Conservation (phyloP, 1,140 invertebrate species). For the Pseudomyrmex cubaensis region DNA sequence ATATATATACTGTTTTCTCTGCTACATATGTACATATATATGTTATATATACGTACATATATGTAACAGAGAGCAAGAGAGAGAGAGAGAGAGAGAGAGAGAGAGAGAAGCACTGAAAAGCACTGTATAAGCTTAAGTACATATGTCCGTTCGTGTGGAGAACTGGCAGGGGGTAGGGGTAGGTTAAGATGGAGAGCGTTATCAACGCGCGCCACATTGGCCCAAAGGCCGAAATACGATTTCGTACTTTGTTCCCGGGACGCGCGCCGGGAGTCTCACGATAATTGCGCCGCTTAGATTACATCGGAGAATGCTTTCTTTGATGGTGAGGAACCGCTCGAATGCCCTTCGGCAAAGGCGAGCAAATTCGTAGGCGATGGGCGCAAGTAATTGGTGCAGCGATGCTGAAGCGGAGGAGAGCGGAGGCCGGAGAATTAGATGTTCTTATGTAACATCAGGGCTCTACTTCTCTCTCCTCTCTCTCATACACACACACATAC, state of each 20-base stretch:
- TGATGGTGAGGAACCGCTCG: slow-evolving; percentile 48
- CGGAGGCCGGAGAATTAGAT: slow-evolving; percentile 59
- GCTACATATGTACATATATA: too few relatives aligned
- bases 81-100: slow-evolving; percentile 5
- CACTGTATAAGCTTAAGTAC: slow-evolving; percentile 38
- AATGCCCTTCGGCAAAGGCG: slow-evolving; percentile 62
- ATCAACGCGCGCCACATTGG: slow-evolving; percentile 79
- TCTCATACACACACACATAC: too few relatives aligned
- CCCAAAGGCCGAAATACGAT: slow-evolving; percentile 82
- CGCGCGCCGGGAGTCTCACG: slow-evolving; percentile 35
- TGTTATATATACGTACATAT: neutral
- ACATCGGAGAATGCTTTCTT: slow-evolving; percentile 70
- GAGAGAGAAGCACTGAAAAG: neutral
- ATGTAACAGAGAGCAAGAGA: slow-evolving; percentile 3
- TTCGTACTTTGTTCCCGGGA: slow-evolving; percentile 79
- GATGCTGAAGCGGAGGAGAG: slow-evolving; percentile 39
- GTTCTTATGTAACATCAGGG: slow-evolving; percentile 32
- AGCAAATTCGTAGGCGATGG: slow-evolving; percentile 69
- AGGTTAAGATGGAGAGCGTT: slow-evolving; percentile 66
- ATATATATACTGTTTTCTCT: too few relatives aligned
- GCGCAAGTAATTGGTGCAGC: slow-evolving; percentile 68
- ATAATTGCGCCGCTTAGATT: slow-evolving; percentile 79
- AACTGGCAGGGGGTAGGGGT: neutral
- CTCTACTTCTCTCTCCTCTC: too few relatives aligned
- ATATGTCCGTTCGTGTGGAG: slow-evolving; percentile 16